These are phyloP conservation scores for Mnemiopsis leidyi DNA, from an alignment of 37 sponge, comb jelly and placozoan species.

Conservation along the genomic window DNA sequence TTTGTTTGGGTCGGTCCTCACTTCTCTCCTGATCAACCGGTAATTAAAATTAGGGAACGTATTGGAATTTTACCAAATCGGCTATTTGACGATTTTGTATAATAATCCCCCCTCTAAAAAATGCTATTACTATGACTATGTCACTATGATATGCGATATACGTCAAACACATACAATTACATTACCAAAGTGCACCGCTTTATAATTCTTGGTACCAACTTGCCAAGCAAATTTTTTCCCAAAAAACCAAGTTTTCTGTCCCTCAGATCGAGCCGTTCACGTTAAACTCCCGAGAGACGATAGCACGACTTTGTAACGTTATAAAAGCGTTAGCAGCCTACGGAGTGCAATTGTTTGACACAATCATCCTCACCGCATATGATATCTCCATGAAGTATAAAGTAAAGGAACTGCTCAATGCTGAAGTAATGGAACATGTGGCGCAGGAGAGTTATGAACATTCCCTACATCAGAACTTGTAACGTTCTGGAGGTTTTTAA, in stretches of 20 bases:
- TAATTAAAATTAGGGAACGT: not conserved
- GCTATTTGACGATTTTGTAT: too few species aligned
- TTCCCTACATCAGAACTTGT: slow-evolving; percentile 29
- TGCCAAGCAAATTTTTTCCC: too few species aligned
- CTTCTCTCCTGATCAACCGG: slow-evolving; percentile 70
- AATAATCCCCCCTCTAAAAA: too few species aligned
- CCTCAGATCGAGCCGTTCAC: slow-evolving; percentile 66
- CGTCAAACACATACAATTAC: too few species aligned
- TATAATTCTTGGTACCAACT: too few species aligned
- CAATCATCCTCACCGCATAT: slow-evolving; percentile 85
- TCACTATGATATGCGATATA: too few species aligned
- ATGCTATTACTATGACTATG: too few species aligned
- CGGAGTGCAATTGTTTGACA: slow-evolving; percentile 83
- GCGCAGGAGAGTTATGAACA: slow-evolving; percentile 65
- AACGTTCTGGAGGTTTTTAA: too few species aligned
- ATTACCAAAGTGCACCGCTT: too few species aligned
- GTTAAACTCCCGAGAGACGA: slow-evolving; percentile 80
- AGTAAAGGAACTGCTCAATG: slow-evolving; percentile 80
- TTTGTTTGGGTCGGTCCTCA: slow-evolving; percentile 89
- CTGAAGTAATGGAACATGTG: slow-evolving; percentile 77
- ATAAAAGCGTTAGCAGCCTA: slow-evolving; percentile 77
- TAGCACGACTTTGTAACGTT: slow-evolving; percentile 94
- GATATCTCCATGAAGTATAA: slow-evolving; percentile 85
- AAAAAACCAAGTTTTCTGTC: too few species aligned
- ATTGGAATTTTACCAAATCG: not conserved